Conservation (phyloP, 1,140 invertebrate genomes). For the Saccostrea cuccullata region DNA sequence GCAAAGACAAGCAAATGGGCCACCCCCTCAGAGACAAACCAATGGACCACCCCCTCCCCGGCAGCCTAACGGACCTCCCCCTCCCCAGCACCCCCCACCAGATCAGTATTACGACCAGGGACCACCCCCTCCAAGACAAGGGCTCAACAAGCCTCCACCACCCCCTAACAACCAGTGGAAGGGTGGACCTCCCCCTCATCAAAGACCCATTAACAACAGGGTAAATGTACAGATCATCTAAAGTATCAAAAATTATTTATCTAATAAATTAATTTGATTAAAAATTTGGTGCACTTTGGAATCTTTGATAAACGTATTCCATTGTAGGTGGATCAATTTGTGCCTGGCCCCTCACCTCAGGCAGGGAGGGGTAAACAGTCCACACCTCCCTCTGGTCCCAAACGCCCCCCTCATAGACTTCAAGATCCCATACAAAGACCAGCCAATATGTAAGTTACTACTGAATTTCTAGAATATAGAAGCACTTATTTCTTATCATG, state of each 20-base stretch:
- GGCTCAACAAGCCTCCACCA: conserved; percentile 25
- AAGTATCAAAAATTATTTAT: no score
- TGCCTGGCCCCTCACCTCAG: conserved; percentile 35
- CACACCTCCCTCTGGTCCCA: conserved; percentile 51
- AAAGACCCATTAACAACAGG: conserved; percentile 13
- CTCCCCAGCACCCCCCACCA: conserved; percentile 53
- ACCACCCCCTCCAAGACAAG: conserved; percentile 36
- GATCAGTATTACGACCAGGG: conserved; percentile 58
- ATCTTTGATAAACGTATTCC: background rate
- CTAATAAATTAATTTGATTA: no score
- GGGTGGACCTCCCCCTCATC: conserved; percentile 39
- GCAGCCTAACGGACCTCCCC: conserved; percentile 57
- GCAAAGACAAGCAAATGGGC: conserved; percentile 6
- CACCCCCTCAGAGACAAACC: conserved; percentile 37
- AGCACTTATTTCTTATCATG: background rate
- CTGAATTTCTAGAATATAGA: background rate
- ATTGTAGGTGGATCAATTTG: conserved; percentile 41
- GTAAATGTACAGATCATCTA: background rate
- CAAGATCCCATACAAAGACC: conserved; percentile 64
- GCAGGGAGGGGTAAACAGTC: conserved; percentile 45
- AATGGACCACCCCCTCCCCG: conserved; percentile 47
- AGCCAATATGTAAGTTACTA: conserved; percentile 62
- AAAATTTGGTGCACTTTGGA: background rate
- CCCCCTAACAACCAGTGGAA: conserved; percentile 28
- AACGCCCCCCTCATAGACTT: conserved; percentile 67